phyloP scores from a whole-genome alignment of 2,797 vertebrate genomes.

The Malacoctenus gilli region DNA sequence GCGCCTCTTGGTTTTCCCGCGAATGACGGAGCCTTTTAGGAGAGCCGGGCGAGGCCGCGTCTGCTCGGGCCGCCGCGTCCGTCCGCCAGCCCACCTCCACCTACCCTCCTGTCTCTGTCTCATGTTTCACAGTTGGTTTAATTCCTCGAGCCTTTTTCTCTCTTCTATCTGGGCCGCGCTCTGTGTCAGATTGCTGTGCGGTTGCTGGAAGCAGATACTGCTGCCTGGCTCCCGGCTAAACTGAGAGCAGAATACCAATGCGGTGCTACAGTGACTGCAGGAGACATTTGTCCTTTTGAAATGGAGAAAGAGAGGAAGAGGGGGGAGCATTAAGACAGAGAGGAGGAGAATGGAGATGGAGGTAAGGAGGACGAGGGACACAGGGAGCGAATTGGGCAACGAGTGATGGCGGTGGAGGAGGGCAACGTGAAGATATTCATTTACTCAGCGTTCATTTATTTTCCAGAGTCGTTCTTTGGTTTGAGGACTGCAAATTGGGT shows the following conservation, averaged over 20 bases:
- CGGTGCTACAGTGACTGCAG: slow-evolving; percentile 69
- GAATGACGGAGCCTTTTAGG: neutral
- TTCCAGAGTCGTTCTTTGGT: slow-evolving; percentile 53
- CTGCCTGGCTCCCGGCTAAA: slow-evolving; percentile 69
- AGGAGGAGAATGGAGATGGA: slow-evolving; percentile 15
- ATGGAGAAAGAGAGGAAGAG: slow-evolving; percentile 37
- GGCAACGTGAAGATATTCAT: slow-evolving; percentile 42
- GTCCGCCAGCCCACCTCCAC: slow-evolving; percentile 13
- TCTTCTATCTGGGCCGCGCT: slow-evolving; percentile 26
- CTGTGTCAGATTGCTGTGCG: slow-evolving; percentile 70
- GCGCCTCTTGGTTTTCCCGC: no score
- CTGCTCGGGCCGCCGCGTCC: slow-evolving; percentile 5
- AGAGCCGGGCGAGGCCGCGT: slow-evolving; percentile 19
- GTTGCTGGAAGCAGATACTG: slow-evolving; percentile 67
- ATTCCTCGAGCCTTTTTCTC: slow-evolving; percentile 26
- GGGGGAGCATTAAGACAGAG: slow-evolving; percentile 29
- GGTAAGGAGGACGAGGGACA: slow-evolving; percentile 18
- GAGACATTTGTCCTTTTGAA: slow-evolving; percentile 80
- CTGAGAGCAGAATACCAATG: slow-evolving; percentile 79
- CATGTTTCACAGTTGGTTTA: slow-evolving; percentile 43
- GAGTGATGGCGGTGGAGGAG: neutral
- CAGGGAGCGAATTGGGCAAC: slow-evolving; percentile 8
- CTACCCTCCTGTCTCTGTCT: slow-evolving; percentile 7
- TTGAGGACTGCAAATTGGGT: slow-evolving; percentile 62
- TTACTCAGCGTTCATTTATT: slow-evolving; percentile 60